Evolutionary conservation across 2,113 vertebrate species (phyloP), one percentile per base, ranked within the genome.

Genomic region (Myocastor coypus): DNA sequence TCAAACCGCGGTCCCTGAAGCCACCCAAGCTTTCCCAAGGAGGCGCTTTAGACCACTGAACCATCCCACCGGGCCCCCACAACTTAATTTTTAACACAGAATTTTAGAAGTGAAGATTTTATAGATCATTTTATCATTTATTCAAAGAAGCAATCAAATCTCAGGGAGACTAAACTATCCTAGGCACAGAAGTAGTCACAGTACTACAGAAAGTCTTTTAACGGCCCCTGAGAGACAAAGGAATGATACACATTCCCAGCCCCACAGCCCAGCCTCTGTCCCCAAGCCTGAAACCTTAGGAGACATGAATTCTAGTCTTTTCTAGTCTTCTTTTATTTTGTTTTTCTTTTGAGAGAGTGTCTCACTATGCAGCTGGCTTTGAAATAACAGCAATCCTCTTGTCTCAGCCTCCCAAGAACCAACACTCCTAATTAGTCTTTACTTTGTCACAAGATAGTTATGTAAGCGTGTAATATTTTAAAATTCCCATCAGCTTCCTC

Each of bases 141-240:
- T 32, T 82, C 42, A 30, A 59, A 46, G 37, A 87, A 37, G 50
- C 14, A 14, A 24, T 78, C 9, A 69, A 61, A 59, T n/a, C 22
- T 40, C 4, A 55, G 37, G 34, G 9, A 63, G 0, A 46, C 4
- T 46, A 20, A 69, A 30, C 16, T 3, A 0, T 57, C 30, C 68
- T 12, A 16, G 19, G 6, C 37, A 9, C 10, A 64, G 59, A 40
- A 40, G 13, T 5, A 13, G 50, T 9, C 7, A 3, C 0, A 1
- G 28, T 8, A 7, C 20, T 7, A 2, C 9, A 9, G 40, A 46
- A 16, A 42, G 7, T 30, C 61, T 20, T 69, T 46, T 0, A 3
- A 14, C 22, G 0, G 1, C 7, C 22, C 4, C 9, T 9, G 7
- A 34, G 17, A 17, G 17, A 28, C 71, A 66, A 10, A 17, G 28